A percentile compares a stretch with the other conserved stretches of the same genome.
Evolutionary conservation across 2,888 invertebrate species (phyloP).

Genomic region (Agrochola lychnidis): DNA sequence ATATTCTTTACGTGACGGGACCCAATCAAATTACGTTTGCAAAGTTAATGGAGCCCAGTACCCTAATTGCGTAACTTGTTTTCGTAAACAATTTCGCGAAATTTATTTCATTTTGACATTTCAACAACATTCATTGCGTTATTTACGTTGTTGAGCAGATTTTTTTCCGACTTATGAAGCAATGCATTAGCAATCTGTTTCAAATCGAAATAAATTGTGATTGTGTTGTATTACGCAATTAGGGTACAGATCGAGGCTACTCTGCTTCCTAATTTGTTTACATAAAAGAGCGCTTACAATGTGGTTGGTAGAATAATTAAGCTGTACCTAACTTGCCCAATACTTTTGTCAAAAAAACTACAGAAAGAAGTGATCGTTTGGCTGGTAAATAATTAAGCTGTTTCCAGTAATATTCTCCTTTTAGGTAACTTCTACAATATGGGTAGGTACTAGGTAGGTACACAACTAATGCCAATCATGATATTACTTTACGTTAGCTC

Average conservation of each 20-base stretch:
- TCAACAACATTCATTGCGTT: no score
- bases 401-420: not conserved
- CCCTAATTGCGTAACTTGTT: no score
- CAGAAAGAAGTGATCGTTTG: not conserved
- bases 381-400: not conserved
- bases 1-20: not conserved
- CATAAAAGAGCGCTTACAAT: not conserved
- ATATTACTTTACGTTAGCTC: not conserved
- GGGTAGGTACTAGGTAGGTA: not conserved
- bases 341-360: not conserved
- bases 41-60: slow-evolving; percentile 5
- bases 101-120: no score
- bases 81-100: no score
- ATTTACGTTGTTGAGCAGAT: no score
- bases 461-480: not conserved
- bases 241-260: not conserved
- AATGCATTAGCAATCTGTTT: no score
- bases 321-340: not conserved
- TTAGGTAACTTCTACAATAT: not conserved
- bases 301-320: not conserved
- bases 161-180: no score
- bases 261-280: slow-evolving; percentile 1
- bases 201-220: no score
- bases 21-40: slow-evolving; percentile 29
- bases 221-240: no score